Base-by-base conservation (phyloP, 2,888 invertebrate species). In the Plusia festucae region DNA sequence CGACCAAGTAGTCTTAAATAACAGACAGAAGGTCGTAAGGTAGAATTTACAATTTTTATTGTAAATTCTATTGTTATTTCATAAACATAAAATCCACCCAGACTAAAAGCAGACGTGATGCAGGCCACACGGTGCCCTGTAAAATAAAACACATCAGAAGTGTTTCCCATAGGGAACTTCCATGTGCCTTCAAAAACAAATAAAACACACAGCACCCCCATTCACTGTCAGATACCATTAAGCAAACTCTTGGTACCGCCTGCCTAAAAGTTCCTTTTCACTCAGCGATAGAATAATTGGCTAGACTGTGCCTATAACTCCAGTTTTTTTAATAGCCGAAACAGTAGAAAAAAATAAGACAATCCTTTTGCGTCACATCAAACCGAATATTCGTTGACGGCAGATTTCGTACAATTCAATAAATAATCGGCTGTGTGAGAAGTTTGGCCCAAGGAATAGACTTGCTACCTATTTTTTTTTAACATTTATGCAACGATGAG, bases 331-430 rank as follows among this genome's bases (percentile, higher is more conserved):
- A 24, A 24, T 52, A 52, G 22, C 22, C 2, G 52, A 24, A 15
- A 52, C 13, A 52, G 68, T 51, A 52, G 18, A 58, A 61, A 76
- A 49, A 60, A 82, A 82, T 79, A 84, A 83, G 85, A 85, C 86
- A 87, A 87, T 85, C 84, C 88, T 82, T 86, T 84, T 81, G 69
- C 82, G 82, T 79, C 82, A 78, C 84, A 83, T 85, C 85, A 82
- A 78, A 80, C 77, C 77, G 79, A 81, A 81, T 81, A 73, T 80
- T 78, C 81, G 82, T 76, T 70, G 75, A 68, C 71, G 82, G 81
- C 80, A 87, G 82, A 83, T 87, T 85, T 85, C 82, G 78, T 81
- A 82, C 82, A 82, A 88, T 87, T 86, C 89, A 87, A 88, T 89
- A 88, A 88, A 88, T 88, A 88, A 83, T 85, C 84, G 84, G 66